Conservation (phyloP, 2,797 vertebrate genomes). For the Acanthopagrus latus region DNA sequence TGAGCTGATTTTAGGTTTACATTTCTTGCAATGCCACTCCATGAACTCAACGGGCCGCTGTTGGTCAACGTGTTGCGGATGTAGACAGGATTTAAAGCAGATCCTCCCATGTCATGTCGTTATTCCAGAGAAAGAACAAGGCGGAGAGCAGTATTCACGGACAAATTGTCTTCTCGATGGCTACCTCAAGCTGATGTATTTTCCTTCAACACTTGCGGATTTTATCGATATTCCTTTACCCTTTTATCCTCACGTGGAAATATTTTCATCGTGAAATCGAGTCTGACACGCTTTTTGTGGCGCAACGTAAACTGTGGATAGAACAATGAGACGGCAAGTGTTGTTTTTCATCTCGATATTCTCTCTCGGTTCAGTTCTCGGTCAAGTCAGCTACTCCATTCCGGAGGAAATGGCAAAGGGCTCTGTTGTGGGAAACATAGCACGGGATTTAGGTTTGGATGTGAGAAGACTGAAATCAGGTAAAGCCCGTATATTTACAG, state of each 20-base stretch:
- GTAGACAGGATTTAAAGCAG: background rate
- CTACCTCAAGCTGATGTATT: background rate
- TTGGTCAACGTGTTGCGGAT: slow-evolving; percentile 29
- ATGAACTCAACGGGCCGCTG: slow-evolving; percentile 48
- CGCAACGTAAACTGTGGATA: background rate
- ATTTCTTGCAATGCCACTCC: too few species aligned
- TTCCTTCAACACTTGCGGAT: background rate
- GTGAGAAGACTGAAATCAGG: slow-evolving; percentile 77
- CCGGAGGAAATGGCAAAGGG: slow-evolving; percentile 89
- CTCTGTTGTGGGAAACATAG: slow-evolving; percentile 75
- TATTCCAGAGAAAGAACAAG: slow-evolving; percentile 24
- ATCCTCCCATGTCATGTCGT: slow-evolving; percentile 31
- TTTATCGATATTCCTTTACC: background rate
- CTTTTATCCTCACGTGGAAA: background rate
- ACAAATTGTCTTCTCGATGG: background rate
- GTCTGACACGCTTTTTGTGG: slow-evolving; percentile 40
- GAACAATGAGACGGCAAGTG: slow-evolving; percentile 84
- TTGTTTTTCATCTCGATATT: slow-evolving; percentile 79
- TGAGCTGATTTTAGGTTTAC: background rate
- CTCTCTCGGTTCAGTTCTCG: slow-evolving; percentile 73
- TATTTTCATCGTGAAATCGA: background rate
- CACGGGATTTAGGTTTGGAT: slow-evolving; percentile 76
- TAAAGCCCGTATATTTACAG: slow-evolving; percentile 82
- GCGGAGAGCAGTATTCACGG: background rate
- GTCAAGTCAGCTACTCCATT: slow-evolving; percentile 88